Percentiles rank a stretch among this genome's conserved stretches.
Conservation (phyloP, 1,140 invertebrate genomes). For the Rhizoglyphus robini region DNA sequence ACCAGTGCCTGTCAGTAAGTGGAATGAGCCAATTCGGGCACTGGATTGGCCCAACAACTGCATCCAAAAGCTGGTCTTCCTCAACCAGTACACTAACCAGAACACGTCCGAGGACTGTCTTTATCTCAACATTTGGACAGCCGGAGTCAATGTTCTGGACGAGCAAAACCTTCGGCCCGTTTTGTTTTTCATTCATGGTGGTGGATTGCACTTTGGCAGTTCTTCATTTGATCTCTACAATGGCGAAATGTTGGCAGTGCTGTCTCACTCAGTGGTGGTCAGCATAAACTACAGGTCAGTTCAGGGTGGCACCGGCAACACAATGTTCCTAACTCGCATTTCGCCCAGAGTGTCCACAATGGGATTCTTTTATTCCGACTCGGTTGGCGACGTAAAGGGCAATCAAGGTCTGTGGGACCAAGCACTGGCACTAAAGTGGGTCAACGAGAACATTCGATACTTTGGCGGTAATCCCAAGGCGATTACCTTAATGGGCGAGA, state of each 20-base stretch:
- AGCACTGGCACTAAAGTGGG: slow-evolving; percentile 38
- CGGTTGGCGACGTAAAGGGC: slow-evolving; percentile 33
- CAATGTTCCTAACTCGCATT: too few relatives aligned
- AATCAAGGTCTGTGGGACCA: slow-evolving; percentile 41
- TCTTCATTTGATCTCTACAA: slow-evolving; percentile 71
- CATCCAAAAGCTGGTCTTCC: too few relatives aligned
- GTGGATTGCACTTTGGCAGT: slow-evolving; percentile 82
- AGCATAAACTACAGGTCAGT: slow-evolving; percentile 44
- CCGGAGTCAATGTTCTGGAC: slow-evolving; percentile 31
- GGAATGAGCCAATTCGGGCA: slow-evolving; percentile 2
- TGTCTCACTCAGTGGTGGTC: slow-evolving; percentile 60
- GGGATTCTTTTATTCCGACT: slow-evolving; percentile 19
- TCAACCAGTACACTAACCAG: slow-evolving; percentile 32
- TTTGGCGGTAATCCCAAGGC: slow-evolving; percentile 90
- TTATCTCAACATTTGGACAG: slow-evolving; percentile 74
- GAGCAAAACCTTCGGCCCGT: slow-evolving; percentile 41
- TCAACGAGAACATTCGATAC: slow-evolving; percentile 75
- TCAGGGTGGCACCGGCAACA: too few relatives aligned
- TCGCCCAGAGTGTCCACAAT: neutral
- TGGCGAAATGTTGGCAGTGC: slow-evolving; percentile 63
- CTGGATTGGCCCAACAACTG: slow-evolving; percentile 47
- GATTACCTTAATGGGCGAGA: slow-evolving; percentile 89
- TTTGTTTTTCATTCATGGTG: slow-evolving; percentile 92
- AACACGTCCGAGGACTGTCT: too few relatives aligned
- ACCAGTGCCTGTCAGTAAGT: neutral